Evolutionary conservation across 2,797 vertebrate species (phyloP), one percentile per base, ranked within the genome.

Genomic region (Molothrus ater): DNA sequence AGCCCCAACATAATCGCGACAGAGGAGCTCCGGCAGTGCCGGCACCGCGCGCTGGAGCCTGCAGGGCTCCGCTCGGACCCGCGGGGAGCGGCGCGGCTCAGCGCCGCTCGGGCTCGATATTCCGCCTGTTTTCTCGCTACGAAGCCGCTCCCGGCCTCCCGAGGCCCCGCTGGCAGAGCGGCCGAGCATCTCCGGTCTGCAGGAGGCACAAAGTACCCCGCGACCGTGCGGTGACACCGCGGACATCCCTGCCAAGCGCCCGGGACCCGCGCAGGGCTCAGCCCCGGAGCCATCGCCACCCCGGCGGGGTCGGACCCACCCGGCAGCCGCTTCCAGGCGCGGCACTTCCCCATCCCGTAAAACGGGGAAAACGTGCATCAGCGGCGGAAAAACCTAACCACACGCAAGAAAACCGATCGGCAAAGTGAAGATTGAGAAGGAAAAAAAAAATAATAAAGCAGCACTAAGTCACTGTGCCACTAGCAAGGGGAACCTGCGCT

Each of bases 361-460:
- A 21, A 40, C 6, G 17, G 28, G 16, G 10, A 26, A 61, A 56
- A 38, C 16, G 4, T 0, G 34, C 22, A 32, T 3, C 26, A 6
- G 40, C 9, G 8, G 9, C 3, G 31, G 56, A 26, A 69, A 73
- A 84, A 25, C 17, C 61, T 29, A 43, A 18, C 36, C 12, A 15
- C 16, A 3, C 25, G 2, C 14, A 47, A 31, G 29, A 48, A 59
- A 68, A 42, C 2, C 17, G 10, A 17, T 1, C 20, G 7, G 13
- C 6, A 28, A 85, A 45, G 17, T 7, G 17, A n/a, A 36, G 5
- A 32, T 0, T 6, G 14, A 40, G 32, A 31, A 22, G 5, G 11
- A n/a, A n/a, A 1, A 6, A 36, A 45, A 36, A 13, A 10, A 14
- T 6, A n/a, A 29, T 6, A 45, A 76, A 40, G 42, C 14, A 3